phyloP scores from a whole-genome alignment of 2,797 vertebrate genomes.

The Manis crassicaudata region DNA sequence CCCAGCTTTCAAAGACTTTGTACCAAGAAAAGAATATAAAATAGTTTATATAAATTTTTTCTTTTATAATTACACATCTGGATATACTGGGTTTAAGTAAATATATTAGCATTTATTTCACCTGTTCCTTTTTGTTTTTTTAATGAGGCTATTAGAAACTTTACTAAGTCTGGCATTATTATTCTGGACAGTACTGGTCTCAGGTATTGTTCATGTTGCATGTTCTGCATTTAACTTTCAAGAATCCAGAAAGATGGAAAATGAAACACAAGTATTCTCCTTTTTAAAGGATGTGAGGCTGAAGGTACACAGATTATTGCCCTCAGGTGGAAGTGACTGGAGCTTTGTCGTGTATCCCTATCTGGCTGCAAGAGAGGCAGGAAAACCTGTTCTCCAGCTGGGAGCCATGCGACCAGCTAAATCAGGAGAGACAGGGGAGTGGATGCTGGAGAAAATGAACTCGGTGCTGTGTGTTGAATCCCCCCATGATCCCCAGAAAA shows the following conservation, averaged over 20 bases:
- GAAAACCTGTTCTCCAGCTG: neutral
- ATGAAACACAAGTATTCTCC: neutral
- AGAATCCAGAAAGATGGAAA: neutral
- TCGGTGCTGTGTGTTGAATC: neutral
- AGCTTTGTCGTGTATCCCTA: neutral
- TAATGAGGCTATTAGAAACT: neutral
- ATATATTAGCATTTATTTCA: neutral
- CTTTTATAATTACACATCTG: neutral
- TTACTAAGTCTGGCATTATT: neutral
- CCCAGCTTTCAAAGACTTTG: neutral
- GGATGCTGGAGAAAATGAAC: neutral
- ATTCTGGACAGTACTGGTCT: neutral
- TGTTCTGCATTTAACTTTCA: neutral
- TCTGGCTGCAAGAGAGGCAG: slow-evolving; percentile 6
- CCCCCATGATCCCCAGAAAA: neutral
- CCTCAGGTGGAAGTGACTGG: neutral
- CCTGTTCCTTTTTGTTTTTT: neutral
- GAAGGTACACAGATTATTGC: neutral
- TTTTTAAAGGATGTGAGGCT: neutral
- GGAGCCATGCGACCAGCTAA: neutral
- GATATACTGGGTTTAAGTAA: neutral
- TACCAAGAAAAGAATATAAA: neutral
- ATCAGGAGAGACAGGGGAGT: neutral
- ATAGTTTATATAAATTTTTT: neutral
- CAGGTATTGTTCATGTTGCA: neutral